Base-by-base conservation (phyloP, 2,113 vertebrate genomes). In the Malurus elegans region DNA sequence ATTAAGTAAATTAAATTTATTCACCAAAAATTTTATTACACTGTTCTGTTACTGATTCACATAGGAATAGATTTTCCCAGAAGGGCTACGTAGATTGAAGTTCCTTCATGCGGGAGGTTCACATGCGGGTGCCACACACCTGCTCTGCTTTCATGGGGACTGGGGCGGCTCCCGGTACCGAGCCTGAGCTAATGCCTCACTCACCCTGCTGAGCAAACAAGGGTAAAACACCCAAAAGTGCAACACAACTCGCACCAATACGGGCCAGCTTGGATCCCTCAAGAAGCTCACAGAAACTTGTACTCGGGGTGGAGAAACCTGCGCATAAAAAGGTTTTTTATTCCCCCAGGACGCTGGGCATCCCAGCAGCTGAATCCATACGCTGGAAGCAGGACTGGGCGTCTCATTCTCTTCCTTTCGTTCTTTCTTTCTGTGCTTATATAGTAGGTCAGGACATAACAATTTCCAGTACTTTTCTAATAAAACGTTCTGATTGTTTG, bases 111-210 rank as follows among this genome's bases (percentile, higher is more conserved):
- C 40, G 32, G 18, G 4, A 47, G 60, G 47, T 1, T 24, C 50
- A 28, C 47, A 2, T 0, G 16, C n/a, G n/a, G n/a, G 34, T 8
- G 19, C 24, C 70, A 18, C 47, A 26, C 28, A 15, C 18, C 74
- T 11, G 48, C 45, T 18, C 20, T 17, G 44, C 29, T 62, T 17
- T 23, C 50, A 31, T 2, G 3, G 45, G 48, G 14, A 3, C 48
- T 32, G 19, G 20, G 45, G 6, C 1, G 1, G 31, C 64, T 50
- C 15, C 28, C 5, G 18, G 3, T 8, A 7, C 47, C 1, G 29
- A 67, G 48, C 71, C 53, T 14, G 21, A 54, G 12, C 45, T 13
- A 74, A 31, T 4, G 26, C 31, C 48, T 54, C 24, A 28, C 48
- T 54, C 24, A 15, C n/a, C 10, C 2, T 2, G 38, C 62, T 10